A percentile compares a stretch with the other conserved stretches of the same genome.
Evolutionary conservation across 2,888 invertebrate species (phyloP).

Genomic region (Aphidoletes aphidimyza): DNA sequence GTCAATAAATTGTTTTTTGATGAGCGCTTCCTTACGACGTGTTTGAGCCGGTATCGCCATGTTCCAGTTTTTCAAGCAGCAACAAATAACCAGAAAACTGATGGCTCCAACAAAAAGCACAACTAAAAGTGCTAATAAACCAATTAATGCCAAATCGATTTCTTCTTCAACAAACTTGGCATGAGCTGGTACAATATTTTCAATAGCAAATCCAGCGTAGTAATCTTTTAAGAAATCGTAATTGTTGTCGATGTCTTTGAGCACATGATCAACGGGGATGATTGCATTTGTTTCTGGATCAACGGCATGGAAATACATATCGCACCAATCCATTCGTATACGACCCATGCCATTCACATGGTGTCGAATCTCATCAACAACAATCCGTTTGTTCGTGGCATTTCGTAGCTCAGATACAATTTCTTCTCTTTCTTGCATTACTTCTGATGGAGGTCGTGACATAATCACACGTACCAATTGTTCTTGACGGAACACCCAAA

Average conservation of each 20-base stretch:
- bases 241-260: slow-evolving; percentile 84
- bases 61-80: slow-evolving; percentile 88
- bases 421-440: slow-evolving; percentile 76
- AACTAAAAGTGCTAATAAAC: slow-evolving; percentile 84
- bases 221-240: slow-evolving; percentile 84
- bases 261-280: slow-evolving; percentile 79
- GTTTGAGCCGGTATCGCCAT: slow-evolving; percentile 83
- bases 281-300: slow-evolving; percentile 79
- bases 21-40: slow-evolving; percentile 84
- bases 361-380: slow-evolving; percentile 81
- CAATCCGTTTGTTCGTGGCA: slow-evolving; percentile 80
- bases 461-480: slow-evolving; percentile 86
- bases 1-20: slow-evolving; percentile 84
- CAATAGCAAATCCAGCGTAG: slow-evolving; percentile 78
- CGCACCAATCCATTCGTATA: slow-evolving; percentile 75
- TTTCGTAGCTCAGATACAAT: slow-evolving; percentile 79
- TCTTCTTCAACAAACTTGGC: slow-evolving; percentile 76
- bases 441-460: slow-evolving; percentile 82
- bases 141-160: slow-evolving; percentile 87
- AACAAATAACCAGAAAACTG: slow-evolving; percentile 87
- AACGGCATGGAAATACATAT: slow-evolving; percentile 86
- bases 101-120: slow-evolving; percentile 87
- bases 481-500: slow-evolving; percentile 89
- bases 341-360: slow-evolving; percentile 73
- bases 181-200: slow-evolving; percentile 78